Evolutionary conservation across 2,797 vertebrate genomes (phyloP).

Genomic region (Mormyrus proboscirostris): DNA sequence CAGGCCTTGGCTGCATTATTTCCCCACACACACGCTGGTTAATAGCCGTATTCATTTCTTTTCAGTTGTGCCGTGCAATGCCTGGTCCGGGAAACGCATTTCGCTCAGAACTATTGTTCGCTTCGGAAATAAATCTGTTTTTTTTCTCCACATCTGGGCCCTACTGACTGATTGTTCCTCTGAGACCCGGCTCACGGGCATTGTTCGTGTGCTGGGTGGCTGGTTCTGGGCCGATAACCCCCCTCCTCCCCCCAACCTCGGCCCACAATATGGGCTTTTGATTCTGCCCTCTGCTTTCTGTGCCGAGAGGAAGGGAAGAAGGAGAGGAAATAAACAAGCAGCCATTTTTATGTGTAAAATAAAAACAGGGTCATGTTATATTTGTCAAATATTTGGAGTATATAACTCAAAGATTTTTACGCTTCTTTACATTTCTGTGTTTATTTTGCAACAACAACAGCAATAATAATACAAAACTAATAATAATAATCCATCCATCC

Average conservation of each 20-base stretch:
- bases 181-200: not conserved
- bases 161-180: not conserved
- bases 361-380: not conserved
- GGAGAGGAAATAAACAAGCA: slow-evolving; percentile 11
- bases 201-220: not conserved
- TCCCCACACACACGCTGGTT: slow-evolving; percentile 15
- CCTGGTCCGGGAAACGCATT: slow-evolving; percentile 8
- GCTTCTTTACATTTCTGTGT: not conserved
- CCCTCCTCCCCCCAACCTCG: not conserved
- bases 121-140: slow-evolving; percentile 1
- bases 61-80: not conserved
- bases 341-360: not conserved
- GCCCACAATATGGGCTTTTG: not conserved
- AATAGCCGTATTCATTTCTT: slow-evolving; percentile 21
- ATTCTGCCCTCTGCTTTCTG: not conserved
- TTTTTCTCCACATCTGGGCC: slow-evolving; percentile 3
- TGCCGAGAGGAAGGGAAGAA: not conserved
- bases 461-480: not conserved
- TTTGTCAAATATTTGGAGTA: not conserved
- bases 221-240: not conserved
- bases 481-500: not conserved
- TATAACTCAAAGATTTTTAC: not conserved
- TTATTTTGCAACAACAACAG: not conserved
- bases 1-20: slow-evolving; percentile 4
- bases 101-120: not conserved